Base-by-base conservation (phyloP, 2,888 invertebrate genomes). In the Nudaria mundana region DNA sequence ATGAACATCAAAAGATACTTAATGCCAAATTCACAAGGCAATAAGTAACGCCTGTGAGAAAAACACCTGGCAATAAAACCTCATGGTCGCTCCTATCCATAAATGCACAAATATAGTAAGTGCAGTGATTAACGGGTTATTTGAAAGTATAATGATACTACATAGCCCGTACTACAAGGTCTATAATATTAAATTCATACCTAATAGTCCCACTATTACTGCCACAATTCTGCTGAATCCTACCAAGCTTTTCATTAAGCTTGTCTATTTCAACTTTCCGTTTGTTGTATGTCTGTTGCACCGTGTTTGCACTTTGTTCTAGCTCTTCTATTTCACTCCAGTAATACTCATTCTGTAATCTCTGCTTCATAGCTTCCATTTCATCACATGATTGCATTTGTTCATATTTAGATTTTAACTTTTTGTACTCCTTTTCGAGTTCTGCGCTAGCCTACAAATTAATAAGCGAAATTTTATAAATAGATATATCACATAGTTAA, bases 341-440 rank as follows among this genome's bases (percentile, higher is more conserved):
- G 14, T 89, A 85, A 44, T 91, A 84, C 68, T 94, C 93, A 47
- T 90, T 84, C 53, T 92, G 86, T 5, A 93, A 63, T 0, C 69
- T 52, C 28, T 76, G 70, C 29, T 90, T 76, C 48, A 90, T 81
- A 2, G 75, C 67, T 39, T 90, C 85, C 8, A 90, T 78, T 31
- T 90, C 81, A 39, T 91, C 90, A 0, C 91, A 76, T 0, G 91
- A 90, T 44, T 90, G 82, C 24, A 92, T 67, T 33, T 89, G 84
- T 24, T 91, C 89, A 52, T 91, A 81, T 42, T 90, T 90, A 1
- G 81, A 75, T 48, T 91, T 87, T 71, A 92, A 84, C 30, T 90
- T 86, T 23, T 89, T 71, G 16, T 90, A 81, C 42, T 90, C 89
- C 44, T 81, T 81, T 50, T 90, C 82, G 7, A 84, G 53, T 15